Conservation (phyloP, 1,140 invertebrate genomes). For the Microvelia longipes region DNA sequence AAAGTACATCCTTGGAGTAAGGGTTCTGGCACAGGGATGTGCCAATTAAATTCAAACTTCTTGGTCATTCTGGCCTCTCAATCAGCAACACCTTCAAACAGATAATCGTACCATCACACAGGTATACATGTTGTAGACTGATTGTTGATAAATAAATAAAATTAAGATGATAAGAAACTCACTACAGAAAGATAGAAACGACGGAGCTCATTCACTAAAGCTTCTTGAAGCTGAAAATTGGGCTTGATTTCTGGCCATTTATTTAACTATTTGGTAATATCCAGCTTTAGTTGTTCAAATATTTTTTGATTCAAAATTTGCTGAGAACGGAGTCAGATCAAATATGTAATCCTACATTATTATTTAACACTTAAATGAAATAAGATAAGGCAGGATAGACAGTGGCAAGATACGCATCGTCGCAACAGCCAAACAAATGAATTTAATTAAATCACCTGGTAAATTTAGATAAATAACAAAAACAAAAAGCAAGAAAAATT, state of each 20-base stretch:
- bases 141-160: not conserved
- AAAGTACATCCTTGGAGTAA: conserved; percentile 70
- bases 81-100: not conserved
- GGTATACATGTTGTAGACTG: not conserved
- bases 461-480: too few species aligned
- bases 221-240: too few species aligned
- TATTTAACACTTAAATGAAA: not conserved
- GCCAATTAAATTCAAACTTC: conserved; percentile 97
- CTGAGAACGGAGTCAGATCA: not conserved
- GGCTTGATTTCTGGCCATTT: too few species aligned
- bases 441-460: not conserved
- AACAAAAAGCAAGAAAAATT: not conserved
- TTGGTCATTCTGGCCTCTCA: conserved; percentile 65
- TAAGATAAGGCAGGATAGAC: not conserved
- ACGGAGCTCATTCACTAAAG: too few species aligned
- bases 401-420: not conserved
- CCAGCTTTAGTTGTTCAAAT: not conserved
- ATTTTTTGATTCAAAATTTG: not conserved
- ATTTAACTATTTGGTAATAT: too few species aligned
- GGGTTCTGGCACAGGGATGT: conserved; percentile 74
- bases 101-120: not conserved
- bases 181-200: too few species aligned
- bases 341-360: not conserved
- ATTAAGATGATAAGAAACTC: too few species aligned
- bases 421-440: not conserved